Evolutionary conservation across 2,113 vertebrate genomes (phyloP).

Genomic region (Gorsachius goisagi): DNA sequence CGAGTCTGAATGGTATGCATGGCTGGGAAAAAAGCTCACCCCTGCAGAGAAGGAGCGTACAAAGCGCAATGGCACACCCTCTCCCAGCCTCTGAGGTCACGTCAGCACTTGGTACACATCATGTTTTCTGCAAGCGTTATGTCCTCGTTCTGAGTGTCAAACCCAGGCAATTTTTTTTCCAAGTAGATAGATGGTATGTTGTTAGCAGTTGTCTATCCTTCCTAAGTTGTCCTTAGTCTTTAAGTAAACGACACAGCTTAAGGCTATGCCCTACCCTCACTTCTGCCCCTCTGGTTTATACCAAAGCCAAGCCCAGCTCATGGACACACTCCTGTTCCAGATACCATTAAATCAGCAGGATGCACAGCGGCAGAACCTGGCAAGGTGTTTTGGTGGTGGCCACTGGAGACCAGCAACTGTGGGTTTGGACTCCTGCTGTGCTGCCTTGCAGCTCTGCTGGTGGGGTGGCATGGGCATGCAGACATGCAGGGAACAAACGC

Average conservation of each 20-base stretch:
- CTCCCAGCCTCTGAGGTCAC: background rate
- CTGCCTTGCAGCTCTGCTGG: background rate
- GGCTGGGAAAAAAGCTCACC: background rate
- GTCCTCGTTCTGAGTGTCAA: background rate
- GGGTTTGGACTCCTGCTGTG: background rate
- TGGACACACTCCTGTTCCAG: rapidly evolving
- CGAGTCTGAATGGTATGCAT: background rate
- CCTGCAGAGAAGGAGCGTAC: background rate
- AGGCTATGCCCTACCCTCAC: background rate
- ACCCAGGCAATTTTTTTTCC: background rate
- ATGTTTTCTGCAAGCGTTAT: background rate
- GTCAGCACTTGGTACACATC: background rate
- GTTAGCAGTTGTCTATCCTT: background rate
- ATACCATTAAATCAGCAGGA: background rate
- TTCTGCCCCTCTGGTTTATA: background rate
- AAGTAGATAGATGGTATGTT: background rate
- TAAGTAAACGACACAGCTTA: background rate
- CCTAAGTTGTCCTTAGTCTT: background rate
- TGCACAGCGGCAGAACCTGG: background rate
- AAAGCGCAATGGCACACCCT: background rate
- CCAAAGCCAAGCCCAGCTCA: background rate
- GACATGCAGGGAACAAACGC: background rate
- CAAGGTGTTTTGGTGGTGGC: background rate
- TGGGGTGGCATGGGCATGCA: background rate
- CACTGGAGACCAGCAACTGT: background rate